Evolutionary conservation across 2,888 invertebrate genomes (phyloP), one percentile per base, ranked within the genome.

Genomic region (Cabera pusaria): DNA sequence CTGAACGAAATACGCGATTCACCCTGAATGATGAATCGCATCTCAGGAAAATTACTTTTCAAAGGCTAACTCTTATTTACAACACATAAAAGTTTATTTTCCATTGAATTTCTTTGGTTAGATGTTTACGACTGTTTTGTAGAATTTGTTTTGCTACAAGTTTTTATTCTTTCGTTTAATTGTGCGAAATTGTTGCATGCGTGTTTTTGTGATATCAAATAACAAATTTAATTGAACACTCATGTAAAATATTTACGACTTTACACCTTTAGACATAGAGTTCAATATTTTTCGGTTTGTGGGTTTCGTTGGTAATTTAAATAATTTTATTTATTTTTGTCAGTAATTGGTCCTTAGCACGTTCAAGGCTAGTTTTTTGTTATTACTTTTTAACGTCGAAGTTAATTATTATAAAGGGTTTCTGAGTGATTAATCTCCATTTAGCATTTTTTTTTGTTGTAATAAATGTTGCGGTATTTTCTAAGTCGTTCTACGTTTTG

Each of bases 101-200:
- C 2, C 18, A 7, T 12, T 26, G 6, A 10, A 16, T 12, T 6
- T 14, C 21, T 19, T 8, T 2, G n/a, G 6, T 1, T 5, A 28
- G 6, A 16, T 6, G n/a, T 29, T 12, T 41, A 25, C 9, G 6
- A 24, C 20, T 8, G 27, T 7, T 21, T 19, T 44, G 28, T 34
- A 17, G 51, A 66, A 44, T 19, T 69, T 62, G 69, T 59, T 35
- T 42, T 36, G 35, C 55, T 55, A 42, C 40, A 69, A 68, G 70
- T 75, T 82, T 79, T 81, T 80, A 71, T 74, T 76, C 56, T 64
- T 55, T 50, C 60, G 70, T 79, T 83, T 82, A 85, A 81, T 83
- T 83, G 79, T 72, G 72, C 69, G 66, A 80, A 82, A 84, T 82
- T 77, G 82, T 78, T 73, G 70, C 77, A 72, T 75, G 73, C 78